Percentiles rank a stretch among this genome's conserved stretches.
These are phyloP conservation scores for Euwallacea similis DNA, from an alignment of 1,140 invertebrate genomes.

Conservation along the genomic window DNA sequence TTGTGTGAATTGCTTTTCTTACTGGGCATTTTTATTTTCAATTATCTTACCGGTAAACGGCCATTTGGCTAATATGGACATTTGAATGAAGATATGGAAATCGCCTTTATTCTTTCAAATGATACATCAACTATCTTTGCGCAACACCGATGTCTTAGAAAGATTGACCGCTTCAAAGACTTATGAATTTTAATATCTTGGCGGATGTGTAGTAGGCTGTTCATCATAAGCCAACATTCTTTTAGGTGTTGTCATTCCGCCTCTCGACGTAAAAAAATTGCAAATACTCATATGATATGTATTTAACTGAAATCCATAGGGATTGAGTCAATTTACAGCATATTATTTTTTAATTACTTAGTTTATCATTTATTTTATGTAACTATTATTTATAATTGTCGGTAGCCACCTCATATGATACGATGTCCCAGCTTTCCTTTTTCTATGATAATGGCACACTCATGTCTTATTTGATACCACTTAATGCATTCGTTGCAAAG, in stretches of 20 bases:
- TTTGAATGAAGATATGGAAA: constrained; percentile 30
- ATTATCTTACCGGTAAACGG: neutral
- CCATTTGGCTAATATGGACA: constrained; percentile 12
- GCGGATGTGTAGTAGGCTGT: constrained; percentile 2
- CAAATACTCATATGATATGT: neutral
- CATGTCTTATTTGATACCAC: too few relatives aligned
- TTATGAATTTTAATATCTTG: constrained; percentile 21
- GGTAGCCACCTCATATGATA: too few relatives aligned
- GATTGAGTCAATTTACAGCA: too few relatives aligned
- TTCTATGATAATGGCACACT: too few relatives aligned
- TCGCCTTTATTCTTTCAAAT: constrained; percentile 24
- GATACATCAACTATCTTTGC: constrained; percentile 20
- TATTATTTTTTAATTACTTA: too few relatives aligned
- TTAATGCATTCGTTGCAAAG: too few relatives aligned
- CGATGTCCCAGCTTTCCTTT: too few relatives aligned
- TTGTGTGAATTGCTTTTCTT: too few relatives aligned
- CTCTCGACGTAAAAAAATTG: neutral
- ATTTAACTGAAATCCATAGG: neutral
- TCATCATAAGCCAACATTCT: neutral
- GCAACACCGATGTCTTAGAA: constrained; percentile 10
- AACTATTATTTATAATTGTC: too few relatives aligned
- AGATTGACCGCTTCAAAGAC: neutral
- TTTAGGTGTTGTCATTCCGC: constrained; percentile 1
- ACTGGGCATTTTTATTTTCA: too few relatives aligned
- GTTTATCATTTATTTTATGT: too few relatives aligned